phyloP scores from a whole-genome alignment of 2,888 invertebrate genomes.

The Eupsilia transversa region DNA sequence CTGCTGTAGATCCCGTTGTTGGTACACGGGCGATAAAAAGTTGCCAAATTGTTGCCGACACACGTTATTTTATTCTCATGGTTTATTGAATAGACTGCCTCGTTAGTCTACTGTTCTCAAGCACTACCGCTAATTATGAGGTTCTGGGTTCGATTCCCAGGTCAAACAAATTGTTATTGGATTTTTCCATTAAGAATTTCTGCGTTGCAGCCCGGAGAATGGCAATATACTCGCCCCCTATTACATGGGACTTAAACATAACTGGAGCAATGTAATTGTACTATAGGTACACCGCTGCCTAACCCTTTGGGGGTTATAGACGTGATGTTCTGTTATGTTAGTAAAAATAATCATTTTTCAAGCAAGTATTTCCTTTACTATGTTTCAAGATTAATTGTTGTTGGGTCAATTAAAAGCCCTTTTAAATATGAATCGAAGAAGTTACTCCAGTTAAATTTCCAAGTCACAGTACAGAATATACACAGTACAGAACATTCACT shows the following conservation, averaged over 20 bases:
- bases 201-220: too few species aligned
- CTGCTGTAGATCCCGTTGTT: constrained; percentile 8
- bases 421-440: neutral
- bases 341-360: neutral
- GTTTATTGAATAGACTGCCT: neutral
- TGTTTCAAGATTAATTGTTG: neutral
- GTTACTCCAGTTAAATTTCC: neutral
- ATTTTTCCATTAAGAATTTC: too few species aligned
- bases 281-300: too few species aligned
- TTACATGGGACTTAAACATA: neutral
- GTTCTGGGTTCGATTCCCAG: too few species aligned
- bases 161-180: too few species aligned
- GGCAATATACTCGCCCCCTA: neutral
- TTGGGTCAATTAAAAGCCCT: neutral
- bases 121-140: too few species aligned
- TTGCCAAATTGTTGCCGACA: constrained; percentile 1
- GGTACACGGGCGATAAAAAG: constrained; percentile 24
- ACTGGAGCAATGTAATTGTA: too few species aligned
- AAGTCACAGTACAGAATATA: too few species aligned
- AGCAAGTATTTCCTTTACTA: too few species aligned
- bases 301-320: too few species aligned
- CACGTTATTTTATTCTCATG: neutral
- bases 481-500: too few species aligned
- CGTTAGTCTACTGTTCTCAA: too few species aligned
- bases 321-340: neutral